Conservation (phyloP, 2,113 vertebrate genomes). For the Antechinus flavipes region DNA sequence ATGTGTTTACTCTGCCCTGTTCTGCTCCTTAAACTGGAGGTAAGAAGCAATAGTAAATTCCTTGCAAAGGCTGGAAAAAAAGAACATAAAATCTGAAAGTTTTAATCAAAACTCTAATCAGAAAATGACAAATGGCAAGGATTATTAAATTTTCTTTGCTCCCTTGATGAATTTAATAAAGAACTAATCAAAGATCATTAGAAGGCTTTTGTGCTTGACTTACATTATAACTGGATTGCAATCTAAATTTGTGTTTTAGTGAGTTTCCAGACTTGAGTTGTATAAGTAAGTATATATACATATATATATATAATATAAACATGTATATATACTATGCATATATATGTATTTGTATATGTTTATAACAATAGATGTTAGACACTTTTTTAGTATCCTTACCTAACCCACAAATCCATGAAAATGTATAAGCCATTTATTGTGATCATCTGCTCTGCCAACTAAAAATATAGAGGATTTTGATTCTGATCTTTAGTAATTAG, state of each 20-base stretch:
- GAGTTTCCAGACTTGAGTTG: constrained; percentile 78
- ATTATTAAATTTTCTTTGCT: constrained; percentile 98
- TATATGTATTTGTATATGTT: not conserved
- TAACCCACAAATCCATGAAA: constrained; percentile 83
- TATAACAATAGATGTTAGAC: constrained; percentile 73
- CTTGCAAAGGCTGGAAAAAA: constrained; percentile 82
- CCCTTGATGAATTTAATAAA: constrained; percentile 98
- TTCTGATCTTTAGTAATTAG: constrained; percentile 78
- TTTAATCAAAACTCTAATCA: constrained; percentile 97
- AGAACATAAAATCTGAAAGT: constrained; percentile 90
- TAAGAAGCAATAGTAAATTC: constrained; percentile 74
- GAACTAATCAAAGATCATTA: constrained; percentile 99
- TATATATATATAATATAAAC: not conserved
- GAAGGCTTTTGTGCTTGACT: constrained; percentile 90
- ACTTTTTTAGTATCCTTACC: constrained; percentile 74
- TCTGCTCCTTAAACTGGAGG: constrained; percentile 64
- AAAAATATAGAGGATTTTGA: constrained; percentile 79
- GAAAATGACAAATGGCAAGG: constrained; percentile 93
- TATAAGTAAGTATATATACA: constrained; percentile 81
- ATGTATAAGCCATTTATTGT: constrained; percentile 82
- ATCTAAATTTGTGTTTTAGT: constrained; percentile 85
- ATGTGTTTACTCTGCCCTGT: constrained; percentile 61
- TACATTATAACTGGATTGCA: constrained; percentile 87
- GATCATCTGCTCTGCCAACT: constrained; percentile 70
- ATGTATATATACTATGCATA: constrained; percentile 4